Percentiles rank a stretch among this genome's conserved stretches.
Evolutionary conservation across 2,797 vertebrate genomes (phyloP).

Genomic region (Sardinella longiceps): DNA sequence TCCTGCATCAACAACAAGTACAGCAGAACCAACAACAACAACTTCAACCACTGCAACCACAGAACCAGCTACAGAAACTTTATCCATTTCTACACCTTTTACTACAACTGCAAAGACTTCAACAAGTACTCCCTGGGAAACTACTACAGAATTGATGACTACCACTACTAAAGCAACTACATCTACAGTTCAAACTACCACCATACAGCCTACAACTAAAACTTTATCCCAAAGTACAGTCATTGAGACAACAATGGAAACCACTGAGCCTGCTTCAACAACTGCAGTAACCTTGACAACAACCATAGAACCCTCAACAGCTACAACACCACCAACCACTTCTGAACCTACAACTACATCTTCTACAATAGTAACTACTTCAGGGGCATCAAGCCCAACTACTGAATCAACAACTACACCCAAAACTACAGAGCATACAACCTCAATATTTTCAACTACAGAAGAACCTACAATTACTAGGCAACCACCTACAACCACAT

Average conservation of each 20-base stretch:
- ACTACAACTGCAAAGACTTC: background rate
- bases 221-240: background rate
- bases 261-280: constrained; percentile 1
- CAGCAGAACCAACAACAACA: background rate
- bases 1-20: background rate
- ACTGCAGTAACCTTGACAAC: background rate
- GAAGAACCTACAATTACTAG: background rate
- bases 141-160: background rate
- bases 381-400: background rate
- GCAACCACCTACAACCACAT: no score
- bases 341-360: background rate
- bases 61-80: background rate
- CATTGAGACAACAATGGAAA: background rate
- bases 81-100: background rate
- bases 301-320: background rate
- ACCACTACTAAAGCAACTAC: background rate
- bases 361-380: background rate
- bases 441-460: background rate
- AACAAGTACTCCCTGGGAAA: background rate
- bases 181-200: background rate
- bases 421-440: background rate
- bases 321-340: background rate
- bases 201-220: background rate
- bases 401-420: constrained; percentile 18
- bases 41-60: background rate